These are phyloP conservation scores for Amphipoea oculea DNA, from an alignment of 2,888 invertebrate species.

Conservation along the genomic window DNA sequence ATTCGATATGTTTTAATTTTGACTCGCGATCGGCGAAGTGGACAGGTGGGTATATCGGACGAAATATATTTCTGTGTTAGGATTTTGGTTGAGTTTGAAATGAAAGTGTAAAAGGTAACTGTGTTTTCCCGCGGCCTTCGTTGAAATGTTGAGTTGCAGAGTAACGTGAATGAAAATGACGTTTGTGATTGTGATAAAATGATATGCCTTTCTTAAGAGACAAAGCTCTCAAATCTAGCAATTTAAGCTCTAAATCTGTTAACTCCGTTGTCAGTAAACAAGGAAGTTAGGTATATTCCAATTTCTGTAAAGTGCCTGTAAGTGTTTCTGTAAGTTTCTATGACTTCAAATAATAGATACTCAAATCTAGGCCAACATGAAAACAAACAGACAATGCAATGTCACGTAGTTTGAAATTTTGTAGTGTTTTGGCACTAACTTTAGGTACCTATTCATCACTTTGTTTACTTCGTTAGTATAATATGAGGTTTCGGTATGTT, in stretches of 20 bases:
- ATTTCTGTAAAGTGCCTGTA: slow-evolving; percentile 22
- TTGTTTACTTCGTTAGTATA: slow-evolving; percentile 28
- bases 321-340: too few species aligned
- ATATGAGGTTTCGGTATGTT: slow-evolving; percentile 8
- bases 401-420: slow-evolving; percentile 45
- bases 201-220: background rate
- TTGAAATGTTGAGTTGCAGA: background rate
- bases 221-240: background rate
- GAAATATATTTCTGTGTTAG: slow-evolving; percentile 13
- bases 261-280: background rate
- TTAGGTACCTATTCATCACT: slow-evolving; percentile 38
- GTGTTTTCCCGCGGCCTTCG: slow-evolving; percentile 12
- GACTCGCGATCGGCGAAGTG: slow-evolving; percentile 20
- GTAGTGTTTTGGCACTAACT: slow-evolving; percentile 28
- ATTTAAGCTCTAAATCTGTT: background rate
- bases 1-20: slow-evolving; percentile 48
- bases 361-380: slow-evolving; percentile 40
- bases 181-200: background rate
- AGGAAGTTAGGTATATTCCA: background rate
- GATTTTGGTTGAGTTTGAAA: slow-evolving; percentile 2
- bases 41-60: slow-evolving; percentile 42
- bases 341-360: slow-evolving; percentile 5
- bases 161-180: background rate
- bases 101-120: slow-evolving; percentile 13
- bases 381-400: slow-evolving; percentile 49